A percentile compares a stretch with the other conserved stretches of the same genome.
These are phyloP conservation scores for Apodemia duryi DNA, from an alignment of 2,888 invertebrate genomes.

Conservation along the genomic window DNA sequence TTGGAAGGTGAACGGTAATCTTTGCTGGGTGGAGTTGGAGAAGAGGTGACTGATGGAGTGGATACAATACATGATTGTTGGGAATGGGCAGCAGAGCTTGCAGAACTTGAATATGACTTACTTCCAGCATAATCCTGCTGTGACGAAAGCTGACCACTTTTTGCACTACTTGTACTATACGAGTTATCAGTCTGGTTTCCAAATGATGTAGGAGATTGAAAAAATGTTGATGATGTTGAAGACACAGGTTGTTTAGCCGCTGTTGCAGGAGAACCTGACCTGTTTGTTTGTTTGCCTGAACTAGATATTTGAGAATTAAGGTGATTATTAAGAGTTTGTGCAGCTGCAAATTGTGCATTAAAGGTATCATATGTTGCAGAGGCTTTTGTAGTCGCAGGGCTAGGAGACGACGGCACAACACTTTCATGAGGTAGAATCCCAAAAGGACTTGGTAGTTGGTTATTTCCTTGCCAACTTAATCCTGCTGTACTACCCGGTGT, in stretches of 20 bases:
- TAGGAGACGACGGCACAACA: conserved; percentile 83
- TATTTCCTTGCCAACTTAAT: conserved; percentile 87
- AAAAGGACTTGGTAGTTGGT: conserved; percentile 85
- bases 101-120: conserved; percentile 80
- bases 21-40: conserved; percentile 75
- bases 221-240: conserved; percentile 79
- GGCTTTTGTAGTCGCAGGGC: conserved; percentile 80
- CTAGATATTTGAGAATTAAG: conserved; percentile 82
- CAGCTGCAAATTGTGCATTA: conserved; percentile 84
- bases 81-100: conserved; percentile 79
- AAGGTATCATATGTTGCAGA: conserved; percentile 83
- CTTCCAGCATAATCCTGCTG: conserved; percentile 79
- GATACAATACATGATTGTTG: conserved; percentile 87
- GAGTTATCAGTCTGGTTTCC: conserved; percentile 78
- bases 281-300: conserved; percentile 76
- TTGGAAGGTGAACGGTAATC: conserved; percentile 82
- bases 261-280: conserved; percentile 77
- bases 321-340: conserved; percentile 82
- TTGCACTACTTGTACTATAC: conserved; percentile 77
- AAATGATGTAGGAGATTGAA: conserved; percentile 80
- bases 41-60: conserved; percentile 78
- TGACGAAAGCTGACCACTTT: conserved; percentile 74
- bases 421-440: conserved; percentile 89
- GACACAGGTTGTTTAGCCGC: conserved; percentile 75
- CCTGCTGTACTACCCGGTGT: conserved; percentile 70